Evolutionary conservation across 1,140 invertebrate genomes (phyloP), one percentile per base, ranked within the genome.

Genomic region (Megalonaias nervosa): DNA sequence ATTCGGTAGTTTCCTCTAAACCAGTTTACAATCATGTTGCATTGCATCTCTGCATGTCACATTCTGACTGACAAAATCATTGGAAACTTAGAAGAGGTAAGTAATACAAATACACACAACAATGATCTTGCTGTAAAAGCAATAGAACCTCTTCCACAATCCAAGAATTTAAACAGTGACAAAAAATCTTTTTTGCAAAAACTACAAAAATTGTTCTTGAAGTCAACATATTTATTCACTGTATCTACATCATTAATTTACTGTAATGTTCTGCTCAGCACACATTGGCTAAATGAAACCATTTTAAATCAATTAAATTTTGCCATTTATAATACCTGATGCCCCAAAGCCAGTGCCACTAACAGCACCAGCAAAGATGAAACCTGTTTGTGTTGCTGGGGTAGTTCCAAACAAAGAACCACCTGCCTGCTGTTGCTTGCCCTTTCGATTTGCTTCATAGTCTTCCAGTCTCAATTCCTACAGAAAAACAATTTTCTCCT

Each of bases 381-480:
- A 86, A 19, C 75, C 84, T 67, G 79, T 75, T 38, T 82, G 77
- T 16, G 75, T 77, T 55, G 82, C 67, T 59, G 84, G 72, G 16
- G 81, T 78, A 26, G 85, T 26, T 48, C 65, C 58, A 21, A 61
- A 59, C 14, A 60, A 61, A 74, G 74, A 74, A 14, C 71, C 71
- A 38, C 78, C 67, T 69, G 74, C 19, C 21, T 73, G 75, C 58
- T 80, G 67, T 71, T 89, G 86, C 74, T 88, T 86, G 58, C 96
- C 96, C 92, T 98, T 99, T 16, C 97, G 91, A 72, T 96, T 96
- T 16, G 95, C 95, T 58, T 93, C 89, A 91, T 99, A 99, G 92
- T 99, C 98, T 91, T 99, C 98, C 38, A 96, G 91, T 67, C 98
- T 92, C 2, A 99, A 90, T 90, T 99, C 98, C 89, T 92, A 48